These are phyloP conservation scores for Amblyopsis hoosieri DNA, from an alignment of 2,797 vertebrate genomes.

Conservation along the genomic window DNA sequence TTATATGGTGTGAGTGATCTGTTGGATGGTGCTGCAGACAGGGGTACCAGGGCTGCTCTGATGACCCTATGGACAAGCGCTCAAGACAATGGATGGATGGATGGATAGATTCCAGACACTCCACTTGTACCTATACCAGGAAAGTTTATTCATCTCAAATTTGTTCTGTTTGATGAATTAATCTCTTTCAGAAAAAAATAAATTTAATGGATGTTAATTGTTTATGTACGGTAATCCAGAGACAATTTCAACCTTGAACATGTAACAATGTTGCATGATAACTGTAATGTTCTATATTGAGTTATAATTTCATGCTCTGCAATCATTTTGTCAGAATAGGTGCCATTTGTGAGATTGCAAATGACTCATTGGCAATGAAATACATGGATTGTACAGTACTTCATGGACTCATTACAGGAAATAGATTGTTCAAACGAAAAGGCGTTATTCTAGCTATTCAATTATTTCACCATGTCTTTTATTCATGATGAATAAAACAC, in stretches of 20 bases:
- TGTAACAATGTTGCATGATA: slow-evolving; percentile 6
- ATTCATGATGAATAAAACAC: slow-evolving; percentile 9
- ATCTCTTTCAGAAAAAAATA: too few relatives aligned
- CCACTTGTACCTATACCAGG: too few relatives aligned
- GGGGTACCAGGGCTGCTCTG: too few relatives aligned
- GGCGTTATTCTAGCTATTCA: slow-evolving; percentile 18
- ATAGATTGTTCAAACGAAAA: slow-evolving; percentile 30
- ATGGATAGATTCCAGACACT: too few relatives aligned
- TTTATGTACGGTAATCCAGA: too few relatives aligned
- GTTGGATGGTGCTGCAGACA: too few relatives aligned
- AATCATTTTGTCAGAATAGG: slow-evolving; percentile 34
- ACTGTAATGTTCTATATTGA: slow-evolving; percentile 22
- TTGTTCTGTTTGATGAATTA: too few relatives aligned
- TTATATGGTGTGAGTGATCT: too few relatives aligned
- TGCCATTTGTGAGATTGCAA: slow-evolving; percentile 31
- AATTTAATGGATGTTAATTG: too few relatives aligned
- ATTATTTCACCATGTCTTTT: slow-evolving; percentile 4
- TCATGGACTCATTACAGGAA: slow-evolving; percentile 21
- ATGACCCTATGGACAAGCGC: too few relatives aligned
- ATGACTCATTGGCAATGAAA: slow-evolving; percentile 28
- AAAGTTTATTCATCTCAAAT: too few relatives aligned
- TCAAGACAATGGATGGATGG: too few relatives aligned
- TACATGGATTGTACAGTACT: slow-evolving; percentile 34
- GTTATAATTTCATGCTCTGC: slow-evolving; percentile 28
- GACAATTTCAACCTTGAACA: not conserved